These are phyloP conservation scores for Drosophila obscura DNA, from an alignment of 1,140 invertebrate species.

Conservation along the genomic window DNA sequence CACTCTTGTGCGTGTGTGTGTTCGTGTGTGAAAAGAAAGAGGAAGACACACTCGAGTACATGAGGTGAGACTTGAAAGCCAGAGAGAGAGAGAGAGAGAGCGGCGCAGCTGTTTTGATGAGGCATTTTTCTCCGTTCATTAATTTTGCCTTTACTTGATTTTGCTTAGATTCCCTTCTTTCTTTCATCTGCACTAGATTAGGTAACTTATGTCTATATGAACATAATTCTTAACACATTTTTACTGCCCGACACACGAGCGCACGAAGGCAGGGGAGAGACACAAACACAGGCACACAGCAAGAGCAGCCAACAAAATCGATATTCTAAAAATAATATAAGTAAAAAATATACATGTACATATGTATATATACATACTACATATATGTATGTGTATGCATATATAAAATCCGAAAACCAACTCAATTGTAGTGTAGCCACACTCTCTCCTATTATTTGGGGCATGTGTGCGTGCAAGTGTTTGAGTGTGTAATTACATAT, in stretches of 20 bases:
- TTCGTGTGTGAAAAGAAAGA: constrained; percentile 59
- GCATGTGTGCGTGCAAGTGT: constrained; percentile 14
- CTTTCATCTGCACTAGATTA: constrained; percentile 72
- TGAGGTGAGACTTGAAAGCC: constrained; percentile 29
- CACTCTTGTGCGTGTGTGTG: constrained; percentile 18
- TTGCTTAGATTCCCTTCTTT: constrained; percentile 45
- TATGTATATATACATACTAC: constrained; percentile 17
- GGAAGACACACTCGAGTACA: constrained; percentile 52
- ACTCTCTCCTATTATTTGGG: not conserved
- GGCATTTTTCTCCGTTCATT: constrained; percentile 22
- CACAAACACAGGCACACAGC: constrained; percentile 26
- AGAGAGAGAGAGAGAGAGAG: constrained; percentile 23
- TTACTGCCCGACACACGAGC: constrained; percentile 42
- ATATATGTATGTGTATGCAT: constrained; percentile 7
- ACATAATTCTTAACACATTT: constrained; percentile 79
- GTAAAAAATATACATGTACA: constrained; percentile 68
- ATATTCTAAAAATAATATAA: constrained; percentile 83
- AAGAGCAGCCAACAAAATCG: constrained; percentile 72
- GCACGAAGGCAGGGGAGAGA: constrained; percentile 37
- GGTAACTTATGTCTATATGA: constrained; percentile 78
- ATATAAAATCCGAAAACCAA: constrained; percentile 76
- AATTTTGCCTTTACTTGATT: constrained; percentile 36
- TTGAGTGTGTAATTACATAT: constrained; percentile 60
- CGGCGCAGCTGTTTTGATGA: constrained; percentile 67
- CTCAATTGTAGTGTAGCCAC: constrained; percentile 60